Conservation (phyloP, 1,140 invertebrate species). For the Euschistus heros region DNA sequence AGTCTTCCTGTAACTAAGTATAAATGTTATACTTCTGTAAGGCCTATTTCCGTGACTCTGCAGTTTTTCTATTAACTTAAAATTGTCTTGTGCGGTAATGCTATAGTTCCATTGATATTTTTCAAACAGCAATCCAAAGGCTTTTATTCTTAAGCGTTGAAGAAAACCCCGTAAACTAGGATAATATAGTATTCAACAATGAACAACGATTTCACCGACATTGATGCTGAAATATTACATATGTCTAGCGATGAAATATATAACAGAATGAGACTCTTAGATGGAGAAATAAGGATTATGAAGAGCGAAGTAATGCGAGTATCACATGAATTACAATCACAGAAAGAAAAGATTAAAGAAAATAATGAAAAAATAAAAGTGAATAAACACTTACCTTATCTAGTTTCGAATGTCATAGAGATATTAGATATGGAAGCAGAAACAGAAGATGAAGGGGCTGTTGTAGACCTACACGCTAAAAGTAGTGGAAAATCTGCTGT, state of each 20-base stretch:
- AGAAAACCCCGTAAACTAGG: no score
- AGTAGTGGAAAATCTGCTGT: slow-evolving; percentile 98
- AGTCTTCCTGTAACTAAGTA: no score
- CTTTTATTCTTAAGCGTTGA: no score
- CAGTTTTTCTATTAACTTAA: no score
- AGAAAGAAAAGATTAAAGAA: slow-evolving; percentile 95
- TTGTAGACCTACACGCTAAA: slow-evolving; percentile 67
- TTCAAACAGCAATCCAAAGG: no score
- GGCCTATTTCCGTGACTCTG: no score
- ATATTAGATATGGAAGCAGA: slow-evolving; percentile 93
- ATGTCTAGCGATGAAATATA: slow-evolving; percentile 92
- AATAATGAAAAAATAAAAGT: slow-evolving; percentile 98
- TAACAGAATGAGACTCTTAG: slow-evolving; percentile 80
- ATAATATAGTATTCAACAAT: no score
- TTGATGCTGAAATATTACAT: slow-evolving; percentile 77
- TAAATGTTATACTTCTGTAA: no score
- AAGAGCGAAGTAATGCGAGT: slow-evolving; percentile 94
- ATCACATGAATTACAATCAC: slow-evolving; percentile 88
- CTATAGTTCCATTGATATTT: no score
- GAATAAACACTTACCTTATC: slow-evolving; percentile 95
- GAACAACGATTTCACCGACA: slow-evolving; percentile 31
- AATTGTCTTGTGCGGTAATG: no score
- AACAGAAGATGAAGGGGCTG: slow-evolving; percentile 82
- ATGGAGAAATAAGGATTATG: slow-evolving; percentile 99
- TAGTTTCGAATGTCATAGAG: slow-evolving; percentile 98